phyloP scores from a whole-genome alignment of 2,113 vertebrate species.

The Cyanoliseus patagonus region DNA sequence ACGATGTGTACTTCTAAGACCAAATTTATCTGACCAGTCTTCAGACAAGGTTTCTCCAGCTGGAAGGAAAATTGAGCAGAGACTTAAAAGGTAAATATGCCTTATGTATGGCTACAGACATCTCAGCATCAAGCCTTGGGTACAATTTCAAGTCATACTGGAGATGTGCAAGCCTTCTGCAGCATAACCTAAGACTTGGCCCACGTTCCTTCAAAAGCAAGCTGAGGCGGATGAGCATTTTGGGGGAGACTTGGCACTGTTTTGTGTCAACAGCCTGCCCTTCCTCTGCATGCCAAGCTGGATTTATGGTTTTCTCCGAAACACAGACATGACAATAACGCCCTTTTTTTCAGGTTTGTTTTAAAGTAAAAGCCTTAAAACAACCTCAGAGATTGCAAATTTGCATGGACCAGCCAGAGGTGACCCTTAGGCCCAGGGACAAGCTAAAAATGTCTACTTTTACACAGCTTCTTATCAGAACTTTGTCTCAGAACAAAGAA shows the following conservation, averaged over 20 bases:
- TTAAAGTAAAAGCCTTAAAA: neutral
- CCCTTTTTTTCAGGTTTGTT: neutral
- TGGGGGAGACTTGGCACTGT: neutral
- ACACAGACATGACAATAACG: neutral
- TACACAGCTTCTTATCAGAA: neutral
- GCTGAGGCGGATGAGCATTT: neutral
- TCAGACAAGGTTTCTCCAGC: neutral
- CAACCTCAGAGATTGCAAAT: neutral
- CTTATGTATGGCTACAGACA: neutral
- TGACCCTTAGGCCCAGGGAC: neutral
- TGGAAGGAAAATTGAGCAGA: neutral
- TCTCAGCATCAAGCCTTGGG: neutral
- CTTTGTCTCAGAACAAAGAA: neutral
- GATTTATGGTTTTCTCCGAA: neutral
- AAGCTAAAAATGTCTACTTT: neutral
- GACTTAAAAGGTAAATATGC: neutral
- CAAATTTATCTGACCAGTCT: neutral
- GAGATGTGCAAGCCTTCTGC: neutral
- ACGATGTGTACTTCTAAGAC: neutral
- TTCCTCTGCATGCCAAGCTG: neutral
- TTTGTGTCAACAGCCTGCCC: neutral
- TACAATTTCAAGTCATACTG: constrained; percentile 14
- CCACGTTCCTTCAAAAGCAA: neutral
- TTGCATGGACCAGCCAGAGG: neutral
- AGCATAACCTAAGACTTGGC: neutral